Percentiles rank a stretch among this genome's conserved stretches.
These are phyloP conservation scores for Ceratoteleas bidentatus DNA, from an alignment of 1,140 invertebrate genomes.

Conservation along the genomic window DNA sequence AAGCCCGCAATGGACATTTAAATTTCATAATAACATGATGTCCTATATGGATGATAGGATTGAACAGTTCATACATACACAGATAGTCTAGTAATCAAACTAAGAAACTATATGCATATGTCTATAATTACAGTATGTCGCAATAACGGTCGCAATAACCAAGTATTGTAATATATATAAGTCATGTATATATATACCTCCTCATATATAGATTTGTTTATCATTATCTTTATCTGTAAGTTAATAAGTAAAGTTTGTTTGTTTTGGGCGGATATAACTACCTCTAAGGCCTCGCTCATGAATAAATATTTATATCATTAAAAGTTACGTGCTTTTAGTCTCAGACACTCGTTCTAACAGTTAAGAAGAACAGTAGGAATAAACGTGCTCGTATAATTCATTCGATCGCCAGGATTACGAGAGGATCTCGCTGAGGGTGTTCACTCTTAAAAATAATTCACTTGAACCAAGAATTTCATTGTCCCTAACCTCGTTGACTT, in stretches of 20 bases:
- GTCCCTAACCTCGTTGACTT: no score
- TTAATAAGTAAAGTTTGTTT: constrained; percentile 53
- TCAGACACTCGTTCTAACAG: constrained; percentile 74
- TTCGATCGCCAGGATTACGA: constrained; percentile 68
- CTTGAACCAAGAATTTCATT: no score
- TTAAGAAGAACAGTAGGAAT: constrained; percentile 73
- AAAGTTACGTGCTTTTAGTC: constrained; percentile 76
- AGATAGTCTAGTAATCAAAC: constrained; percentile 66
- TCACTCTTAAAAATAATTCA: no score
- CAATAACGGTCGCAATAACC: no score
- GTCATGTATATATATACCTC: constrained; percentile 48
- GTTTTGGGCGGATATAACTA: constrained; percentile 81
- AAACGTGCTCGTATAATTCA: constrained; percentile 65
- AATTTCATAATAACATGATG: constrained; percentile 47
- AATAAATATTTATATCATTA: constrained; percentile 71
- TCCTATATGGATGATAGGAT: constrained; percentile 40
- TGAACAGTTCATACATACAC: constrained; percentile 55
- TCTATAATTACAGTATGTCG: constrained; percentile 68
- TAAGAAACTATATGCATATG: constrained; percentile 76
- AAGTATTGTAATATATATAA: constrained; percentile 71
- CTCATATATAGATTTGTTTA: constrained; percentile 63
- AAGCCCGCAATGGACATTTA: constrained; percentile 43
- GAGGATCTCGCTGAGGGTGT: no score
- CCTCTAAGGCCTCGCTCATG: constrained; percentile 81
- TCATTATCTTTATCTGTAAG: constrained; percentile 27